These are phyloP conservation scores for Apamea crenata DNA, from an alignment of 2,888 invertebrate genomes.

Conservation along the genomic window DNA sequence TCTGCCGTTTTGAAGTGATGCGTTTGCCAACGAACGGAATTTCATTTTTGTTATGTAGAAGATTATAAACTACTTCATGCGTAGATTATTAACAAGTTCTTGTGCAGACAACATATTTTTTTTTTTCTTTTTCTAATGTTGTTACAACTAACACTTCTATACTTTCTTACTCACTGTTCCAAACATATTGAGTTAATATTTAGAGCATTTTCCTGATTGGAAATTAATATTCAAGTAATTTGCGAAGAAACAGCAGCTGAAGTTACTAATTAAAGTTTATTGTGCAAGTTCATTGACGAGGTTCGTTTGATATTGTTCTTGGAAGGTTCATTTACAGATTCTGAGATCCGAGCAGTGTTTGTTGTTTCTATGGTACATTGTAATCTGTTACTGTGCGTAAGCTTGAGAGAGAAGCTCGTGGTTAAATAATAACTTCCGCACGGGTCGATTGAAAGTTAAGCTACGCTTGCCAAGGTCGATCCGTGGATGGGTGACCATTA, in stretches of 20 bases:
- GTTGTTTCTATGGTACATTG: background rate
- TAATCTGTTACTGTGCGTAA: background rate
- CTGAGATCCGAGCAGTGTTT: background rate
- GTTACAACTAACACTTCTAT: constrained; percentile 4
- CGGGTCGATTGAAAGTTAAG: background rate
- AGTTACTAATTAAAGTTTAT: constrained; percentile 49
- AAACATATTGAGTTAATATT: constrained; percentile 45
- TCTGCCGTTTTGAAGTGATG: too few species aligned
- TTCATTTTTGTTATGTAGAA: too few species aligned
- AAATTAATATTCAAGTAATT: constrained; percentile 62
- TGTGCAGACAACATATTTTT: too few species aligned
- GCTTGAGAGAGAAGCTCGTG: background rate
- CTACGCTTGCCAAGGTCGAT: background rate
- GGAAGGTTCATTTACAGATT: constrained; percentile 21
- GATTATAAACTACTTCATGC: too few species aligned
- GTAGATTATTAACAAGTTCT: too few species aligned
- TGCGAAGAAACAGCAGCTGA: constrained; percentile 29
- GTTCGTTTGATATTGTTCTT: constrained; percentile 39
- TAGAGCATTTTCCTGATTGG: constrained; percentile 50
- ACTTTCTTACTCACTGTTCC: background rate
- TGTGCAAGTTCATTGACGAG: constrained; percentile 31
- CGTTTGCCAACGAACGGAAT: too few species aligned
- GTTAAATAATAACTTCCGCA: background rate
- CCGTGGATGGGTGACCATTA: background rate
- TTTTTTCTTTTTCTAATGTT: background rate